Evolutionary conservation across 2,888 invertebrate genomes (phyloP).

Genomic region (Agonopterix arenella): DNA sequence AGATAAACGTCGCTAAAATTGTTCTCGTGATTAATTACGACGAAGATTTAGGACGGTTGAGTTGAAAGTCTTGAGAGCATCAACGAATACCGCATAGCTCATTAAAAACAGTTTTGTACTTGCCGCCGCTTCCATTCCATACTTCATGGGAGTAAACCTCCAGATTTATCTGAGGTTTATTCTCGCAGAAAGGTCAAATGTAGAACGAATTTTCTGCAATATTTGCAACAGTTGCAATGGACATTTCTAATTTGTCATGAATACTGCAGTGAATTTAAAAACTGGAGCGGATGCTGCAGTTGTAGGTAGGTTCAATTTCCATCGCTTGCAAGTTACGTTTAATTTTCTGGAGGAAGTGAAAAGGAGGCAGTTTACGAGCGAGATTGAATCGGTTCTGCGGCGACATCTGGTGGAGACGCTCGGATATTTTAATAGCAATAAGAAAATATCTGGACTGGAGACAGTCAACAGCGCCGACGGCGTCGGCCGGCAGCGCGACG

Average conservation of each 20-base stretch:
- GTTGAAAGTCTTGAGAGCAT: constrained; percentile 12
- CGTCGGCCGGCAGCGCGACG: background rate
- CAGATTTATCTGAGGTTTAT: too few relatives aligned
- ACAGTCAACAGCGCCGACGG: background rate
- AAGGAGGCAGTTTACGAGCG: constrained; percentile 37
- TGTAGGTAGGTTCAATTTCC: constrained; percentile 17
- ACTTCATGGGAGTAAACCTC: too few relatives aligned
- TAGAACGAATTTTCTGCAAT: too few relatives aligned
- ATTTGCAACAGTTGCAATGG: background rate
- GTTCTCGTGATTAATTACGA: constrained; percentile 45
- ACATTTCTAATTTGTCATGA: background rate
- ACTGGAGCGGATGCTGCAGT: constrained; percentile 10
- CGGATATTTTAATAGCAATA: constrained; percentile 45
- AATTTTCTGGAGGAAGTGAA: constrained; percentile 36
- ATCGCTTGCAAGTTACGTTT: constrained; percentile 22
- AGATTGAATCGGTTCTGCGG: constrained; percentile 36
- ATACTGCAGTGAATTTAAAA: constrained; percentile 6
- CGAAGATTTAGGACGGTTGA: constrained; percentile 15
- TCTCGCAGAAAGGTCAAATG: background rate
- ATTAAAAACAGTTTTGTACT: constrained; percentile 21
- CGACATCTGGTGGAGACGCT: constrained; percentile 44
- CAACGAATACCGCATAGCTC: constrained; percentile 11
- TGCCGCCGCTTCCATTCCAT: background rate
- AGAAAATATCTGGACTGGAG: constrained; percentile 11
- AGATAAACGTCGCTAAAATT: constrained; percentile 39